A percentile compares a stretch with the other conserved stretches of the same genome.
phyloP scores from a whole-genome alignment of 1,140 invertebrate species.

The Pseudomyrmex cubaensis region DNA sequence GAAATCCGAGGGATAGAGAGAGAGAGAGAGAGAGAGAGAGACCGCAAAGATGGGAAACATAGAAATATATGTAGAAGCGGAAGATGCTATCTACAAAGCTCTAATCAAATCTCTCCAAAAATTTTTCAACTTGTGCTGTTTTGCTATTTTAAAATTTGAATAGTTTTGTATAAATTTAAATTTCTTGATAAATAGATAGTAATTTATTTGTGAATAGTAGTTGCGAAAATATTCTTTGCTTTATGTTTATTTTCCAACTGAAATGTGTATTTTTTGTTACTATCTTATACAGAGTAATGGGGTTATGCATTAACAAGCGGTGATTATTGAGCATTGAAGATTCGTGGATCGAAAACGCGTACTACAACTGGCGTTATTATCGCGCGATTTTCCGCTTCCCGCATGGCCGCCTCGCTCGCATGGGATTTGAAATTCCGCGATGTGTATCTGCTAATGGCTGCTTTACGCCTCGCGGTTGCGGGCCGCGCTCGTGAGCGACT shows the following conservation, averaged over 20 bases:
- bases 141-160: slow-evolving; percentile 14
- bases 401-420: slow-evolving; percentile 42
- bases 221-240: background rate
- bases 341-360: slow-evolving; percentile 37
- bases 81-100: slow-evolving; percentile 47
- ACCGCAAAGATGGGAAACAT: background rate
- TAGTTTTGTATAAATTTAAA: slow-evolving; percentile 12
- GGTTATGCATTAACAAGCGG: slow-evolving; percentile 21
- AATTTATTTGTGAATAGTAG: too few species aligned
- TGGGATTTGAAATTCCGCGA: slow-evolving; percentile 52
- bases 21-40: background rate
- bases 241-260: background rate
- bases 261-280: background rate
- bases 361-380: slow-evolving; percentile 36
- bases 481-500: slow-evolving; percentile 36
- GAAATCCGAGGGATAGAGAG: slow-evolving; percentile 1
- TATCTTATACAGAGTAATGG: background rate
- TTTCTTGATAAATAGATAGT: background rate
- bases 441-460: slow-evolving; percentile 56
- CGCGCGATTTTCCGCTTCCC: slow-evolving; percentile 55
- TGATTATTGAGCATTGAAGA: slow-evolving; percentile 31
- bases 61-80: slow-evolving; percentile 1
- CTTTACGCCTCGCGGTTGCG: slow-evolving; percentile 44
- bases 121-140: background rate
- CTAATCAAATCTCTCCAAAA: slow-evolving; percentile 10